These are phyloP conservation scores for Paraplagusia blochii DNA, from an alignment of 2,113 vertebrate genomes.

Conservation along the genomic window DNA sequence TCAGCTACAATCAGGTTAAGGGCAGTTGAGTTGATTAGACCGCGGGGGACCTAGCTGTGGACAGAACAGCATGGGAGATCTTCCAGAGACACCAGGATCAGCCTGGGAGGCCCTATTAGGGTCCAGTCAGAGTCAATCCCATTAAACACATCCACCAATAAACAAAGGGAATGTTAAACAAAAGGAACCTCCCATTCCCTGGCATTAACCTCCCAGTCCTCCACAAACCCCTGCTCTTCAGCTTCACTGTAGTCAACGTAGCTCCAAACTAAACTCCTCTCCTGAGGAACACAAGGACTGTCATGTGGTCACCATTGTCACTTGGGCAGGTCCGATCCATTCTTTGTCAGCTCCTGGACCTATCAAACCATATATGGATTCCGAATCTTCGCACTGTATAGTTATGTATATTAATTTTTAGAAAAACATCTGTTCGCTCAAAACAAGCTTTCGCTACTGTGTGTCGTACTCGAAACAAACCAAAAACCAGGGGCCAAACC, in stretches of 20 bases:
- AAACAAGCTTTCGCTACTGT: no score
- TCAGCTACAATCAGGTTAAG: slow-evolving; percentile 79
- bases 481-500: no score
- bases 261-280: slow-evolving; percentile 25
- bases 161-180: slow-evolving; percentile 83
- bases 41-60: slow-evolving; percentile 73
- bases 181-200: slow-evolving; percentile 78
- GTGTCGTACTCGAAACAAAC: no score
- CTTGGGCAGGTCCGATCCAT: no score
- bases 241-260: slow-evolving; percentile 40
- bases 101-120: slow-evolving; percentile 72
- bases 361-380: no score
- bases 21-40: slow-evolving; percentile 79
- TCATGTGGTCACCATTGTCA: slow-evolving; percentile 3
- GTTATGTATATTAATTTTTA: no score
- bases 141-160: slow-evolving; percentile 83
- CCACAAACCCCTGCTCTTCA: slow-evolving; percentile 45
- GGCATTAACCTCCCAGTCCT: slow-evolving; percentile 75
- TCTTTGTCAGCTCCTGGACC: no score
- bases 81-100: slow-evolving; percentile 71
- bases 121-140: slow-evolving; percentile 79
- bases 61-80: slow-evolving; percentile 68
- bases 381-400: no score
- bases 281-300: neutral
- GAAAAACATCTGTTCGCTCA: no score